Evolutionary conservation across 2,113 vertebrate species (phyloP).

Genomic region (Cheilinus undulatus): DNA sequence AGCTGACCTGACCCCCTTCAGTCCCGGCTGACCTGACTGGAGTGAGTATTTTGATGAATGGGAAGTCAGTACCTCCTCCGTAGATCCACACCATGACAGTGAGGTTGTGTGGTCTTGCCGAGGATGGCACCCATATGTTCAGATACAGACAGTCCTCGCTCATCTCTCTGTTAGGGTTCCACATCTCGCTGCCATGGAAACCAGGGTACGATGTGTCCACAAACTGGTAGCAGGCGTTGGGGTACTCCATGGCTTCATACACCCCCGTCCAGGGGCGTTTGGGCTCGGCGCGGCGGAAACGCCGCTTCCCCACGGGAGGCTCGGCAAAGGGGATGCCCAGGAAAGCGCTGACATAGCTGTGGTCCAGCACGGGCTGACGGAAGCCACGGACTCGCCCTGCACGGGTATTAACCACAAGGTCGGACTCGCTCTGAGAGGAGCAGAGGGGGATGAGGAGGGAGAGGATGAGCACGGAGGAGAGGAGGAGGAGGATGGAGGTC

Average conservation of each 20-base stretch:
- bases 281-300: slow-evolving; percentile 88
- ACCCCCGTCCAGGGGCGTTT: slow-evolving; percentile 84
- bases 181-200: slow-evolving; percentile 92
- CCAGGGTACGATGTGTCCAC: slow-evolving; percentile 90
- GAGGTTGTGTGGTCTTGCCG: slow-evolving; percentile 81
- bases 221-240: slow-evolving; percentile 88
- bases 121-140: slow-evolving; percentile 90
- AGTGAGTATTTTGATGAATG: background rate
- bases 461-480: slow-evolving; percentile 62
- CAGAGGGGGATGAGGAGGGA: slow-evolving; percentile 53
- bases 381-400: slow-evolving; percentile 84
- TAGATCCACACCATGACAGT: slow-evolving; percentile 95
- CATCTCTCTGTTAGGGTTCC: slow-evolving; percentile 93
- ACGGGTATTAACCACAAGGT: slow-evolving; percentile 82
- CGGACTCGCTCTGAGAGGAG: slow-evolving; percentile 78
- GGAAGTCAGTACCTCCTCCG: slow-evolving; percentile 83
- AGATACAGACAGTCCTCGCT: slow-evolving; percentile 94
- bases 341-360: slow-evolving; percentile 85
- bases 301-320: slow-evolving; percentile 85
- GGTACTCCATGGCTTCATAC: slow-evolving; percentile 82
- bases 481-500: slow-evolving; percentile 45
- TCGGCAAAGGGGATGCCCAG: slow-evolving; percentile 92
- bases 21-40: no score
- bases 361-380: slow-evolving; percentile 77
- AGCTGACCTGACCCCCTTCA: no score